Conservation (phyloP, 1,140 invertebrate species). For the Hypothenemus hampei region DNA sequence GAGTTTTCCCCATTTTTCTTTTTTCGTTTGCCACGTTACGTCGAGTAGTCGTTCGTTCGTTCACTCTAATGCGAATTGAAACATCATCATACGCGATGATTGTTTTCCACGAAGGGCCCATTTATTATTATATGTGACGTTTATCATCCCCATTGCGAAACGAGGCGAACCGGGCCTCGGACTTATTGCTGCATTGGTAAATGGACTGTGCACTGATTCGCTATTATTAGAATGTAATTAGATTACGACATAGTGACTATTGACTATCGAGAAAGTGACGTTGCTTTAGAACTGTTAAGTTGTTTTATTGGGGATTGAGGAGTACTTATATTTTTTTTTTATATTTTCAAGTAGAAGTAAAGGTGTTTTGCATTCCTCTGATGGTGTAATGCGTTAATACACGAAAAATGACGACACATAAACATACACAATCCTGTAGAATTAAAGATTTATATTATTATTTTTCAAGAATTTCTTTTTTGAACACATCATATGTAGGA, state of each 20-base stretch:
- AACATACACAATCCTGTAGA: no score
- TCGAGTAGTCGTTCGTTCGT: slow-evolving; percentile 8
- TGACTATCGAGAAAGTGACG: neutral
- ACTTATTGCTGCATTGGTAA: slow-evolving; percentile 2
- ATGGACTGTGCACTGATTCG: slow-evolving; percentile 20
- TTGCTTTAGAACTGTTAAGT: neutral
- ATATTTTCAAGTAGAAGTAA: no score
- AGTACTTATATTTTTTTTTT: no score
- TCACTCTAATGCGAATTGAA: slow-evolving; percentile 25
- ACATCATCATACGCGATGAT: slow-evolving; percentile 24
- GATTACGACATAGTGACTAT: slow-evolving; percentile 8
- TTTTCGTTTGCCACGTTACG: no score
- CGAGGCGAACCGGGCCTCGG: neutral
- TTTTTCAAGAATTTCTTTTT: no score
- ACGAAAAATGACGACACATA: no score
- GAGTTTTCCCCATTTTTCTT: slow-evolving; percentile 1
- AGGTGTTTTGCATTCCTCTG: no score
- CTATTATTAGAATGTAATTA: slow-evolving; percentile 14
- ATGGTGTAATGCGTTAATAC: no score
- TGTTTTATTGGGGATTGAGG: no score
- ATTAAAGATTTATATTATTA: no score
- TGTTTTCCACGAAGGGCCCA: slow-evolving; percentile 24
- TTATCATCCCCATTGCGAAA: slow-evolving; percentile 15
- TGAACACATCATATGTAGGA: no score
- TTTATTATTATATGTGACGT: slow-evolving; percentile 24